Evolutionary conservation across 2,797 vertebrate species (phyloP).

Genomic region (Peromyscus melanophrys): DNA sequence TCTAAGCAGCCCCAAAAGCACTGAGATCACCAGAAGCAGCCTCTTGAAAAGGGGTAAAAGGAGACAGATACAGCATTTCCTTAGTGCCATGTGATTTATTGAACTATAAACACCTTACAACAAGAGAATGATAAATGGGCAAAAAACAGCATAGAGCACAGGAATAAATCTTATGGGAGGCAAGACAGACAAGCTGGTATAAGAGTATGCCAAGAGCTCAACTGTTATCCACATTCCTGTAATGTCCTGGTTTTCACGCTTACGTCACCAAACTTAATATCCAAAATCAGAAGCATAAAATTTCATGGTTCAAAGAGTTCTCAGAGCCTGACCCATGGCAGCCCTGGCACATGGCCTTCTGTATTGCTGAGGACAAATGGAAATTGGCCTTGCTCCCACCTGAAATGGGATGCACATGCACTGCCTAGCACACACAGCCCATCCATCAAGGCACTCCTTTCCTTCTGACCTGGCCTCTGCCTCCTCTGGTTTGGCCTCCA

Average conservation of each 20-base stretch:
- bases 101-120: neutral
- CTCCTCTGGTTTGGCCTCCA: neutral
- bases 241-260: slow-evolving; percentile 68
- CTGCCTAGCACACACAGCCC: neutral
- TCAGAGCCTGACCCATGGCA: neutral
- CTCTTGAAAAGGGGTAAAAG: neutral
- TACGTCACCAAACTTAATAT: slow-evolving; percentile 65
- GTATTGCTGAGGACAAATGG: neutral
- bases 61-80: no score
- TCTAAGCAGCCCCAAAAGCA: neutral
- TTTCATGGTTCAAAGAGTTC: slow-evolving; percentile 63
- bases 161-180: neutral
- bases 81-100: neutral
- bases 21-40: no score
- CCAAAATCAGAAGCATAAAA: slow-evolving; percentile 69
- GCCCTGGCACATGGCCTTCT: neutral
- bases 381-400: neutral
- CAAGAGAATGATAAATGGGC: no score
- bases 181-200: neutral
- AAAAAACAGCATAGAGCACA: no score
- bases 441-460: neutral
- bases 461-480: neutral
- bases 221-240: neutral
- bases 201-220: neutral
- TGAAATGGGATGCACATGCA: neutral